phyloP scores from a whole-genome alignment of 2,888 invertebrate genomes.

The Bellardia bayeri region DNA sequence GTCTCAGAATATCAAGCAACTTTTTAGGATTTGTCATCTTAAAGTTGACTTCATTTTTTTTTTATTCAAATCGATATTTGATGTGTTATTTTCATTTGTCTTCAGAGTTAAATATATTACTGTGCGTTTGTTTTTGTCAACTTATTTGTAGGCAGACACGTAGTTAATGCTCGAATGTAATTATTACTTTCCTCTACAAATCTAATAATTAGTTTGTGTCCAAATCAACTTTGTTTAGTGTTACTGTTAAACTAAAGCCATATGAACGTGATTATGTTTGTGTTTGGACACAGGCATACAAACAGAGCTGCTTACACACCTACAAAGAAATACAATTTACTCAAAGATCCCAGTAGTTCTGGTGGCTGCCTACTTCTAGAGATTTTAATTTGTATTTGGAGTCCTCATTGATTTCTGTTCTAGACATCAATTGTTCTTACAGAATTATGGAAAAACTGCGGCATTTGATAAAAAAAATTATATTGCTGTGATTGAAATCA shows the following conservation, averaged over 20 bases:
- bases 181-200: slow-evolving; percentile 32
- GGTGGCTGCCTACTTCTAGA: no score
- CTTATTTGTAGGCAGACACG: slow-evolving; percentile 23
- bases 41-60: not conserved
- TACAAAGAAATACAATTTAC: not conserved
- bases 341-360: no score
- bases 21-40: no score
- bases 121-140: slow-evolving; percentile 3
- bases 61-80: not conserved
- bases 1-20: no score
- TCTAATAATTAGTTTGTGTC: slow-evolving; percentile 14
- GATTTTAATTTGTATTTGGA: no score
- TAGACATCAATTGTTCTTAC: no score
- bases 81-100: not conserved
- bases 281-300: not conserved
- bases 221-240: slow-evolving; percentile 17
- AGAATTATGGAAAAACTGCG: no score
- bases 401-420: no score
- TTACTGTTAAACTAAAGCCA: slow-evolving; percentile 39
- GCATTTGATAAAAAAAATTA: no score
- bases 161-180: slow-evolving; percentile 24
- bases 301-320: not conserved
- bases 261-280: slow-evolving; percentile 32
- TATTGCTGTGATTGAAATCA: no score
- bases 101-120: not conserved